A percentile compares a stretch with the other conserved stretches of the same genome.
Evolutionary conservation across 1,140 invertebrate genomes (phyloP).

Genomic region (Anthonomus grandis): DNA sequence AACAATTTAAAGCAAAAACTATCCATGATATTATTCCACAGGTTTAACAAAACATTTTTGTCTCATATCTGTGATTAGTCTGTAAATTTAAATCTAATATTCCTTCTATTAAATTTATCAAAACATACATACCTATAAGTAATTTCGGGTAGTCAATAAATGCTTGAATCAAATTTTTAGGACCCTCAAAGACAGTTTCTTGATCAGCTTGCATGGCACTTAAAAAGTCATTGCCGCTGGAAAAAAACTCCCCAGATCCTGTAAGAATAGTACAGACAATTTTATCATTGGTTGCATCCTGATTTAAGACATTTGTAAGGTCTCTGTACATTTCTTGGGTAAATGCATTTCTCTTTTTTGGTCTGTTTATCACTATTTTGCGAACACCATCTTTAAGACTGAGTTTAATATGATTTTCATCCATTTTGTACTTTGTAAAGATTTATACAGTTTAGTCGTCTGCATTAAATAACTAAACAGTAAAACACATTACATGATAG

Average conservation of each 20-base stretch:
- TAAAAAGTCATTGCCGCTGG: constrained; percentile 84
- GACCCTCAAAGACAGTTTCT: constrained; percentile 9
- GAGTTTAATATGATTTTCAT: not conserved
- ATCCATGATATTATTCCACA: too few species aligned
- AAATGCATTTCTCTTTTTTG: constrained; percentile 77
- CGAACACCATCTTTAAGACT: constrained; percentile 50
- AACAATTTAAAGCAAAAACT: not conserved
- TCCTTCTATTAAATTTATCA: not conserved
- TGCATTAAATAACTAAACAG: too few species aligned
- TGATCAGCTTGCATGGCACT: constrained; percentile 19
- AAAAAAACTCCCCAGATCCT: constrained; percentile 75
- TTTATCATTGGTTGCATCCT: constrained; percentile 62
- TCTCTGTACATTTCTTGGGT: constrained; percentile 66
- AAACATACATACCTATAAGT: constrained; percentile 54
- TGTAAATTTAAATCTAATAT: not conserved
- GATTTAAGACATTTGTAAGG: constrained; percentile 61
- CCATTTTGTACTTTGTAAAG: too few species aligned
- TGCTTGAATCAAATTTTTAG: constrained; percentile 63
- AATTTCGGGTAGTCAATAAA: constrained; percentile 89
- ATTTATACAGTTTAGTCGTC: too few species aligned
- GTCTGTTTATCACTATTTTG: constrained; percentile 70
- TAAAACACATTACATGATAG: too few species aligned
- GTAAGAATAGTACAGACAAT: constrained; percentile 68
- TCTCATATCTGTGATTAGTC: not conserved
- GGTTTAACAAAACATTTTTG: too few species aligned